Conservation (phyloP, 2,797 vertebrate genomes). For the Sebastes hopkinsi region DNA sequence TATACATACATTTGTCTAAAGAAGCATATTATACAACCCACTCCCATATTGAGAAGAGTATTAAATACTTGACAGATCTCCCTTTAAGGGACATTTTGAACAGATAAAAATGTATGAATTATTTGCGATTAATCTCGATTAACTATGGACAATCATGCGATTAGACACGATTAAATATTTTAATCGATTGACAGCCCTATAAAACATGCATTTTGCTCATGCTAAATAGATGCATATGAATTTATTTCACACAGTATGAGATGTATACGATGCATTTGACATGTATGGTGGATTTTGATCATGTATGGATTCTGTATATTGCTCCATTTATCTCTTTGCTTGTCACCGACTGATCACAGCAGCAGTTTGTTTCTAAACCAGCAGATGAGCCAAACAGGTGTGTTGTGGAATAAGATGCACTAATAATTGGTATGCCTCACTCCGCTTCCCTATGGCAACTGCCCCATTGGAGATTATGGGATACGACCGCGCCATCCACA, state of each 20-base stretch:
- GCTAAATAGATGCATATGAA: too few relatives aligned
- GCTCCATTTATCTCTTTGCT: neutral
- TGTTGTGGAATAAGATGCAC: constrained; percentile 78
- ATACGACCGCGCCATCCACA: constrained; percentile 61
- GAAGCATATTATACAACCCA: too few relatives aligned
- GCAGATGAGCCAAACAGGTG: constrained; percentile 69
- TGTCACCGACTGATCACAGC: constrained; percentile 17
- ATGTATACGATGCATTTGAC: too few relatives aligned
- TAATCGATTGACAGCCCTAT: too few relatives aligned
- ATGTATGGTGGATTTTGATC: neutral
- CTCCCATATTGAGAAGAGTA: too few relatives aligned
- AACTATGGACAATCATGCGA: too few relatives aligned
- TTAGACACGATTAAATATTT: too few relatives aligned
- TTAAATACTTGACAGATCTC: neutral
- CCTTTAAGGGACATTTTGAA: neutral
- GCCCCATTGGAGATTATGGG: constrained; percentile 78
- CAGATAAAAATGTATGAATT: neutral
- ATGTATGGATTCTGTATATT: neutral
- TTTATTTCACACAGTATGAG: too few relatives aligned
- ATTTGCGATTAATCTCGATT: too few relatives aligned
- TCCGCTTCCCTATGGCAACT: constrained; percentile 79
- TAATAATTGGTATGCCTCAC: constrained; percentile 81
- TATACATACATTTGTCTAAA: too few relatives aligned
- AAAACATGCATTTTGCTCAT: too few relatives aligned
- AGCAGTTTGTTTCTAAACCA: constrained; percentile 38